Percentiles rank a stretch among this genome's conserved stretches.
These are phyloP conservation scores for Clinocottus analis DNA, from an alignment of 2,113 vertebrate species.

Conservation along the genomic window DNA sequence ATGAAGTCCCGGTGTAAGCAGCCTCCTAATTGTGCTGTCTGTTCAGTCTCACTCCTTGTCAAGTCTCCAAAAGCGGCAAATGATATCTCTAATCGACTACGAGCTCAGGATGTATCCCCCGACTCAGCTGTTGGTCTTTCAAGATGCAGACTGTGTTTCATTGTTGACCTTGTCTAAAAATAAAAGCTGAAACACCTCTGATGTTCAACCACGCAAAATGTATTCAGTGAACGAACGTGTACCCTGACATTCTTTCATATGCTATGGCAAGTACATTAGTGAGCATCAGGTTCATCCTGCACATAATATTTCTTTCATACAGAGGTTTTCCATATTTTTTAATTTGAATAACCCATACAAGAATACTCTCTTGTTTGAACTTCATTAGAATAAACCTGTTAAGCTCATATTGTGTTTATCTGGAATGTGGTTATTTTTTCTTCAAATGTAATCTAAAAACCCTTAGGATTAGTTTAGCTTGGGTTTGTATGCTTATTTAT, in stretches of 20 bases:
- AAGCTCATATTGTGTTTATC: background rate
- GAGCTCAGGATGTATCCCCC: constrained; percentile 54
- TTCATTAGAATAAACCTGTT: background rate
- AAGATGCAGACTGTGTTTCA: constrained; percentile 60
- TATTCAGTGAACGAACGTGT: constrained; percentile 43
- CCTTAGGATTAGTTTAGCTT: background rate
- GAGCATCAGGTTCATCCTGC: constrained; percentile 32
- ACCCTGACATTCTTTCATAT: constrained; percentile 62
- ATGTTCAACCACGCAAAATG: constrained; percentile 60
- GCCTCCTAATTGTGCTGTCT: constrained; percentile 76
- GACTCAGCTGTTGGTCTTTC: constrained; percentile 63
- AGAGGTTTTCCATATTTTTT: background rate
- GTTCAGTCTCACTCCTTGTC: constrained; percentile 71
- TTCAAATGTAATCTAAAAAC: background rate
- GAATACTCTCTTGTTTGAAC: background rate
- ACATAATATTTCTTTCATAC: constrained; percentile 26
- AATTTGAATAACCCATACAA: background rate
- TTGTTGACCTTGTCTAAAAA: constrained; percentile 75
- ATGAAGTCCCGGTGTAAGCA: constrained; percentile 65
- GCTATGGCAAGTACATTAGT: constrained; percentile 51
- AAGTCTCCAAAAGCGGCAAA: constrained; percentile 59
- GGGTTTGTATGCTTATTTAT: background rate
- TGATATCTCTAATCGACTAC: constrained; percentile 67
- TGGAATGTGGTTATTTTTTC: background rate
- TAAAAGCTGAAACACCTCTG: constrained; percentile 67